A percentile compares a stretch with the other conserved stretches of the same genome.
Conservation (phyloP, 1,140 invertebrate genomes). For the Chelonus insularis region DNA sequence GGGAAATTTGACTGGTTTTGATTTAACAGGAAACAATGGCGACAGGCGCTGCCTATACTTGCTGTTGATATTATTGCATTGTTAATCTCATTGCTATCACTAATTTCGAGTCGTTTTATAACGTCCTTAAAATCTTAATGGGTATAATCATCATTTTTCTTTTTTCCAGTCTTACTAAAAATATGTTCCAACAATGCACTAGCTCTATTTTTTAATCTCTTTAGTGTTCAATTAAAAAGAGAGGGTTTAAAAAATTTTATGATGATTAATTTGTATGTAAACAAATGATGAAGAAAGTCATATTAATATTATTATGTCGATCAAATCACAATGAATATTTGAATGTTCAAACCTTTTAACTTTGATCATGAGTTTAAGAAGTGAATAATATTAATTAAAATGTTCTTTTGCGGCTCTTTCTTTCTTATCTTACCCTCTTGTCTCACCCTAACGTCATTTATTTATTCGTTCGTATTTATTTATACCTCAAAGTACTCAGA, state of each 20-base stretch:
- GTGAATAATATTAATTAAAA: constrained; percentile 28
- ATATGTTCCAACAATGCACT: too few relatives aligned
- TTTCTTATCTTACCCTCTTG: not conserved
- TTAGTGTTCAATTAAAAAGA: too few relatives aligned
- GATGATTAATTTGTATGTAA: too few relatives aligned
- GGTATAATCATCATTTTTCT: too few relatives aligned
- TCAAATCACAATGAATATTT: not conserved
- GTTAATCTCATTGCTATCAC: not conserved
- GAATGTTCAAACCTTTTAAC: not conserved
- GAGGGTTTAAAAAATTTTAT: too few relatives aligned
- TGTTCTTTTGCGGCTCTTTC: constrained; percentile 21
- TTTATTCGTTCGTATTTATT: constrained; percentile 26
- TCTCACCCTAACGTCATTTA: constrained; percentile 3
- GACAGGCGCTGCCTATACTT: constrained; percentile 4
- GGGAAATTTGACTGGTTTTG: constrained; percentile 7
- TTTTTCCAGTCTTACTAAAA: too few relatives aligned
- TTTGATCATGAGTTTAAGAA: constrained; percentile 25
- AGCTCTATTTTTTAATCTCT: too few relatives aligned
- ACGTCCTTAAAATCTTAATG: too few relatives aligned
- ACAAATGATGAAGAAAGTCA: too few relatives aligned
- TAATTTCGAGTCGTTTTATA: not conserved
- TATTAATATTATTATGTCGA: too few relatives aligned
- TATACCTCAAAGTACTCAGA: constrained; percentile 11
- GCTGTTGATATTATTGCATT: not conserved
- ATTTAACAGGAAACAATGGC: constrained; percentile 10